Conservation (phyloP, 35 echinoderm and acorn worm genomes). For the Lytechinus pictus region DNA sequence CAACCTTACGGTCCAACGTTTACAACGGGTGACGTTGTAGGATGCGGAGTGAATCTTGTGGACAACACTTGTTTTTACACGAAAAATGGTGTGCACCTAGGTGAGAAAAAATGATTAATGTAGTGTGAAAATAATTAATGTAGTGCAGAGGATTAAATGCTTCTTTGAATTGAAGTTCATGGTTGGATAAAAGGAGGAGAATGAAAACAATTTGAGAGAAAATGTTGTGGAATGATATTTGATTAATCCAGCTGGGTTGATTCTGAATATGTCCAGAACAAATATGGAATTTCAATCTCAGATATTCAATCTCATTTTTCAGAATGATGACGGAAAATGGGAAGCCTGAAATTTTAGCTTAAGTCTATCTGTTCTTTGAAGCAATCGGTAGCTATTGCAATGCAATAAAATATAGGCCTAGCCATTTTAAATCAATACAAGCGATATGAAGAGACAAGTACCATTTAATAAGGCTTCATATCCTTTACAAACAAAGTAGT, state of each 20-base stretch:
- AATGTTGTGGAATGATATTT: background rate
- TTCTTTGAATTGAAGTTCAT: background rate
- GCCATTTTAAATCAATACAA: background rate
- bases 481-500: background rate
- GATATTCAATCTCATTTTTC: too few species aligned
- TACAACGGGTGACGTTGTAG: constrained; percentile 96
- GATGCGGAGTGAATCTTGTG: constrained; percentile 94
- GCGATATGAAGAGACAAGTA: background rate
- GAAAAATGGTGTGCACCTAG: constrained; percentile 94
- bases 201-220: background rate
- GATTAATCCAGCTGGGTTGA: background rate
- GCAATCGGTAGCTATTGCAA: too few species aligned
- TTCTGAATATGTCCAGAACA: background rate
- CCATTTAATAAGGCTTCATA: background rate
- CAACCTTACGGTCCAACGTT: constrained; percentile 94
- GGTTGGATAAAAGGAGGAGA: background rate
- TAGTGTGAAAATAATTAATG: background rate
- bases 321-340: too few species aligned
- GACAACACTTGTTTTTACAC: constrained; percentile 94
- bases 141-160: background rate
- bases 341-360: too few species aligned
- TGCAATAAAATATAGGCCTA: too few species aligned
- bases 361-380: too few species aligned
- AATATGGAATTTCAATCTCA: background rate
- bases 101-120: constrained; percentile 20